Base-by-base conservation (phyloP, 2,797 vertebrate species). In the Anniella stebbinsi region DNA sequence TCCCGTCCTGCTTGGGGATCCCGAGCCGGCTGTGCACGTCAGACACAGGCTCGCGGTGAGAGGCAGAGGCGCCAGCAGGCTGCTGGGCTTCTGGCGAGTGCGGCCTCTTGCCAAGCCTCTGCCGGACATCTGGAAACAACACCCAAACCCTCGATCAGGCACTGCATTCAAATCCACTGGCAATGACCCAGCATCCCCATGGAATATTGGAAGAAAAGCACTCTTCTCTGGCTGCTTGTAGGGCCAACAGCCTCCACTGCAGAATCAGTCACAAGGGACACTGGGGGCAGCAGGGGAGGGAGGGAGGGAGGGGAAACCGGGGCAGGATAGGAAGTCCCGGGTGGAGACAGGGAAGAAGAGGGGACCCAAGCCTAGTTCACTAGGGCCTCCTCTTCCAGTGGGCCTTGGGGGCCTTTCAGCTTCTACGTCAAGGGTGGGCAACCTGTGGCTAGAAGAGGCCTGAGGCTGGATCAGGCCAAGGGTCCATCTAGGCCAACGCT, bases 21-120 rank as follows among this genome's bases (percentile, higher is more conserved):
- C 99, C 99, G 63, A 99, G 97, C 45, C 99, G 97, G 95, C 99
- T 98, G 94, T 99, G 99, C 69, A 99, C 98, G 7, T 99, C 98
- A 33, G 98, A 98, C 94, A 97, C 87, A 1, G 98, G 98, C 10
- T 99, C 99, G 88, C 98, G 97, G 57, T 97, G 97, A 63, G 98
- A 95, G 1, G 96, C 95, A 0, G 97, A 90, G 54, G 95, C 94
- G 69, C 97, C 95, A n/a, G 17, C 95, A 94, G 0, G 98, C 89
- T 97, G 97, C 18, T 96, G 96, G 13, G 92, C 88, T 92, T 99
- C 98, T 1, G 98, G 98, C 77, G 99, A 99, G 94, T 98, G 98
- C 0, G 97, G 98, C 89, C 99, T 97, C 94, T 99, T 99, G 3
- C 99, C 99, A 89, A 99, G 96, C 3, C 99, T 97, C 95, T 98